Conservation (phyloP, 2,797 vertebrate genomes). For the Staurois parvus region DNA sequence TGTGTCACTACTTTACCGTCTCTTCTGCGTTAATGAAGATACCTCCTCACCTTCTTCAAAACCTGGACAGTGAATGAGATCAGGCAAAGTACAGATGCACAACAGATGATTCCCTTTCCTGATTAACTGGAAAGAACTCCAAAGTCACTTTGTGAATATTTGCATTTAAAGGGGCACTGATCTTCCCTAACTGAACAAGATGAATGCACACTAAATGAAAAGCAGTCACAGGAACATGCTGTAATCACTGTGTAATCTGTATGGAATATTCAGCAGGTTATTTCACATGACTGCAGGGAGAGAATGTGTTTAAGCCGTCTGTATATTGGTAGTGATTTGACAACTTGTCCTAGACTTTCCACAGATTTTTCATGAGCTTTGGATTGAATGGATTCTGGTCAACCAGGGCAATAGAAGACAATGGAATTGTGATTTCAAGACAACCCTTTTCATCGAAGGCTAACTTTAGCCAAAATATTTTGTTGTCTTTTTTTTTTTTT, state of each 20-base stretch:
- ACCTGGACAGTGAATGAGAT: neutral
- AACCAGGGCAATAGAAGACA: no score
- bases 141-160: neutral
- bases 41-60: constrained; percentile 7
- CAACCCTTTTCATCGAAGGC: no score
- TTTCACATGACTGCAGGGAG: constrained; percentile 13
- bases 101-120: constrained; percentile 9
- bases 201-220: constrained; percentile 16
- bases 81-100: constrained; percentile 27
- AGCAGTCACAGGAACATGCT: constrained; percentile 8
- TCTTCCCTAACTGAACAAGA: neutral
- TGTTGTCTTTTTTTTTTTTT: no score
- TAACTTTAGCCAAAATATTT: no score
- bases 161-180: neutral
- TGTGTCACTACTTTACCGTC: neutral
- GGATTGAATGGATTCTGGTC: no score
- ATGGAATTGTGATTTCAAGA: no score
- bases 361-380: neutral
- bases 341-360: neutral
- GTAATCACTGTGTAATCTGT: constrained; percentile 1
- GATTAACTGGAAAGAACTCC: constrained; percentile 7
- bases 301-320: neutral
- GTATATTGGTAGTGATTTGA: neutral
- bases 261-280: constrained; percentile 17
- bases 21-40: constrained; percentile 18